Conservation (phyloP, 2,888 invertebrate genomes). For the Drosophila putrida region DNA sequence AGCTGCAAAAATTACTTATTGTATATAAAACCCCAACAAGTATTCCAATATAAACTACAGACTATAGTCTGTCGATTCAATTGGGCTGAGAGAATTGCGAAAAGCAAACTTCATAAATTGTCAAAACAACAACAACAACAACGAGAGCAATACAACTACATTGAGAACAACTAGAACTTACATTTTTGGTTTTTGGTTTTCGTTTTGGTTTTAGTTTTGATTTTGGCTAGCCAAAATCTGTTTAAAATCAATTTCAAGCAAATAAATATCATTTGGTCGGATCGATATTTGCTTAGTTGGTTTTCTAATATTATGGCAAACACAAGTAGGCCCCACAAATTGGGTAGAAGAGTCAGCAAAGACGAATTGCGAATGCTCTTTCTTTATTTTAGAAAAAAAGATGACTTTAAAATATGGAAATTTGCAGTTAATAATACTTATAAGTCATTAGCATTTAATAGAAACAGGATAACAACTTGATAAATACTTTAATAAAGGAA, state of each 20-base stretch:
- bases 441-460: too few species aligned
- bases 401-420: too few species aligned
- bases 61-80: conserved; percentile 14
- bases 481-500: too few species aligned
- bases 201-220: not conserved
- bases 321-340: conserved; percentile 23
- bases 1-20: conserved; percentile 10
- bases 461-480: too few species aligned
- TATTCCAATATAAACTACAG: not conserved
- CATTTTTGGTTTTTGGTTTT: conserved; percentile 3
- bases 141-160: not conserved
- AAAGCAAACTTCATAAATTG: conserved; percentile 60
- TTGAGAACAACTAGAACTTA: conserved; percentile 13
- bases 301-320: conserved; percentile 47
- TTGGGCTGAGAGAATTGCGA: conserved; percentile 9
- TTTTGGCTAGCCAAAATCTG: conserved; percentile 38
- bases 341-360: not conserved
- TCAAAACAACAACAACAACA: conserved; percentile 9
- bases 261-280: conserved; percentile 51
- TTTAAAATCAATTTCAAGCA: conserved; percentile 57
- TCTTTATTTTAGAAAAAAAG: not conserved
- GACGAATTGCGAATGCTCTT: conserved; percentile 28
- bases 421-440: too few species aligned
- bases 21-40: conserved; percentile 4
- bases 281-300: conserved; percentile 41